phyloP scores from a whole-genome alignment of 2,113 vertebrate genomes.

The Toxotes jaculatrix region DNA sequence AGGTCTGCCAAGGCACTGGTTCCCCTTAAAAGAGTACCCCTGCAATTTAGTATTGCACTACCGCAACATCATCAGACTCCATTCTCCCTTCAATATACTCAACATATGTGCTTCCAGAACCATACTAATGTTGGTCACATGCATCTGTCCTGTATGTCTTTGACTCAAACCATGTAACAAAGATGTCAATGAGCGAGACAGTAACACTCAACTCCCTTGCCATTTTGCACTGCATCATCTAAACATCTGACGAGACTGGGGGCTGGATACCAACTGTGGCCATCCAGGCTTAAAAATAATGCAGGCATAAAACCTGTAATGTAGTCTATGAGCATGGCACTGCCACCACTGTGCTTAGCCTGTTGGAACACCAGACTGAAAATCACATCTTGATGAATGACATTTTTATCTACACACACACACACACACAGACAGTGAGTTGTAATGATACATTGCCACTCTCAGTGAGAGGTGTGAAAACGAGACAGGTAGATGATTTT shows the following conservation, averaged over 20 bases:
- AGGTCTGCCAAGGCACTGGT: no score
- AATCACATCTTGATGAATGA: conserved; percentile 22
- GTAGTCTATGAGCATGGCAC: background rate
- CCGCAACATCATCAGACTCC: no score
- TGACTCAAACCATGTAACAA: background rate
- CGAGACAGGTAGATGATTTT: conserved; percentile 51
- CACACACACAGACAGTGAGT: background rate
- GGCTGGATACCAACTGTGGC: background rate
- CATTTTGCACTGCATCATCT: background rate
- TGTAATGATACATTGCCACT: conserved; percentile 17
- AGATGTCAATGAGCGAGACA: background rate
- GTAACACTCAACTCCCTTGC: background rate
- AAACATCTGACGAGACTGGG: background rate
- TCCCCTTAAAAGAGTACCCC: no score
- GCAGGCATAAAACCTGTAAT: background rate
- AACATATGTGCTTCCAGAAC: background rate
- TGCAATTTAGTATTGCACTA: no score
- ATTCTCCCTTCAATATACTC: background rate
- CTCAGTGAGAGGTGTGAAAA: conserved; percentile 48
- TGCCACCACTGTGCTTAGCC: background rate
- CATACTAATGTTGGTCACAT: background rate
- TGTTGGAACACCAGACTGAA: background rate
- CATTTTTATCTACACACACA: conserved; percentile 8
- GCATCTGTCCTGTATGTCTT: background rate
- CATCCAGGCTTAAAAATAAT: background rate